A percentile compares a stretch with the other conserved stretches of the same genome.
These are phyloP conservation scores for Zygogramma bicolorata DNA, from an alignment of 2,888 invertebrate genomes.

Conservation along the genomic window DNA sequence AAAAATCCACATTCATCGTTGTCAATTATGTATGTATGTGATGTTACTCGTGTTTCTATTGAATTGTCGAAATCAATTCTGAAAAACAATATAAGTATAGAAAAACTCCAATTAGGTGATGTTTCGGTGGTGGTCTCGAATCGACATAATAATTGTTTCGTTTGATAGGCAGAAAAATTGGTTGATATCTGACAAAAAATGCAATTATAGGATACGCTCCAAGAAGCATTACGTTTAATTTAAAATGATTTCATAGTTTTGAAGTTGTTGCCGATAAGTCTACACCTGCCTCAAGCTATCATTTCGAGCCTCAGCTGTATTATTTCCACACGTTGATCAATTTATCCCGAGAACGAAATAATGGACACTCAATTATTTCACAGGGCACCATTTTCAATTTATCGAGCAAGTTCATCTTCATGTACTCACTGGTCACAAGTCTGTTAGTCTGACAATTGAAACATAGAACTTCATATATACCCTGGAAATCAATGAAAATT, in stretches of 20 bases:
- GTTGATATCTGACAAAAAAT: background rate
- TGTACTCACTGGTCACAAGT: too few relatives aligned
- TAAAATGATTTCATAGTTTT: background rate
- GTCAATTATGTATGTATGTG: too few relatives aligned
- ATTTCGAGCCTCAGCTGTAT: background rate
- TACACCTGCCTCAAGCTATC: background rate
- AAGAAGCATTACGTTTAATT: background rate
- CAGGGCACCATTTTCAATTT: background rate
- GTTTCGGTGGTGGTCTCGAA: too few relatives aligned
- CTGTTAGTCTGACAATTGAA: too few relatives aligned
- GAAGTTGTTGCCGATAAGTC: background rate
- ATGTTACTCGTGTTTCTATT: too few relatives aligned
- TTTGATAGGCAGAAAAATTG: background rate
- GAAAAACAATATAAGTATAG: too few relatives aligned
- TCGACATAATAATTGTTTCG: too few relatives aligned
- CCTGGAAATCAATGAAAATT: too few relatives aligned
- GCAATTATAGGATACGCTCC: background rate
- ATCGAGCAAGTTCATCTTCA: background rate
- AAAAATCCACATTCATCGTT: too few relatives aligned
- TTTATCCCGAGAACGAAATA: background rate
- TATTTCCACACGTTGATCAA: background rate
- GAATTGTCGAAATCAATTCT: too few relatives aligned
- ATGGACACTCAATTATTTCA: background rate
- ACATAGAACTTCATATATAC: too few relatives aligned
- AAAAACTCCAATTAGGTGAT: too few relatives aligned